These are phyloP conservation scores for Carettochelys insculpta DNA, from an alignment of 2,113 vertebrate genomes.

Conservation along the genomic window DNA sequence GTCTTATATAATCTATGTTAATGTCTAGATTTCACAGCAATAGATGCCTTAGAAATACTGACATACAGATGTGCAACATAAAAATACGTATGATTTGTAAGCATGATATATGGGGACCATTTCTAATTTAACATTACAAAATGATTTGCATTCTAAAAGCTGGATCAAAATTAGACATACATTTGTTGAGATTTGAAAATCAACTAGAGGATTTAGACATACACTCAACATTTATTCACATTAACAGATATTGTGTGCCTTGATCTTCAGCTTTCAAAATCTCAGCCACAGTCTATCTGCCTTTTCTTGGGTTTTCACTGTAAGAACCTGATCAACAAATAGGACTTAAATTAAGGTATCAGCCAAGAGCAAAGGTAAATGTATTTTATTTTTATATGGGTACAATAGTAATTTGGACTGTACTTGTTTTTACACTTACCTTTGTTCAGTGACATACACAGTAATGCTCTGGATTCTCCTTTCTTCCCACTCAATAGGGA, in stretches of 20 bases:
- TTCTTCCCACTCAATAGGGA: neutral
- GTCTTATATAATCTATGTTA: neutral
- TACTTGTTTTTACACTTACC: neutral
- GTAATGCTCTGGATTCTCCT: neutral
- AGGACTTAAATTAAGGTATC: neutral
- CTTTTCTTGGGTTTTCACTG: neutral
- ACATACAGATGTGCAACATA: neutral
- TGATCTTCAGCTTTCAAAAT: neutral
- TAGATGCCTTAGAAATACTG: neutral
- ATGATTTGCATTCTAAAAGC: neutral
- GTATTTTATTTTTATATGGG: neutral
- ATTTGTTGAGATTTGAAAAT: neutral
- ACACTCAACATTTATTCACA: neutral
- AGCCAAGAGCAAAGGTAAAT: neutral
- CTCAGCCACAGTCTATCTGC: neutral
- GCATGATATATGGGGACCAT: rapidly evolving
- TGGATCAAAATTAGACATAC: neutral
- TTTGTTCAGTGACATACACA: neutral
- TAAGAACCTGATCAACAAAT: neutral
- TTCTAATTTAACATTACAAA: neutral
- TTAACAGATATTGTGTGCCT: neutral
- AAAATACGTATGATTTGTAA: neutral
- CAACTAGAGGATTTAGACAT: neutral
- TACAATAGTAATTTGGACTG: neutral
- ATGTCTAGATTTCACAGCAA: neutral